These are phyloP conservation scores for Vireo altiloquus DNA, from an alignment of 2,113 vertebrate species.

Conservation along the genomic window DNA sequence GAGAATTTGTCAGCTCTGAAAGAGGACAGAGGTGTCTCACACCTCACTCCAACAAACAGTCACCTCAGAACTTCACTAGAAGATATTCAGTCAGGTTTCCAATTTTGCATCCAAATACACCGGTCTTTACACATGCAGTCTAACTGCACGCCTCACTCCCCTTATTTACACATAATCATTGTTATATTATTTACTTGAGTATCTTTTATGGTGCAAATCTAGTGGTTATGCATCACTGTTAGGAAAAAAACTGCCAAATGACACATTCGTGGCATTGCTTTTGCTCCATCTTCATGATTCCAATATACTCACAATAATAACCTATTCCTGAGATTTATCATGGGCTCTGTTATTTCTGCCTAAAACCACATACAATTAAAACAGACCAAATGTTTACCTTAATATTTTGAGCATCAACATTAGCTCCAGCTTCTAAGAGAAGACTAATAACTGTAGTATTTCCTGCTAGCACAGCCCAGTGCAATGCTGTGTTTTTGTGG, in stretches of 20 bases:
- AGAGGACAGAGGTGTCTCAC: not conserved
- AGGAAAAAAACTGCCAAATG: not conserved
- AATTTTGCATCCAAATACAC: not conserved
- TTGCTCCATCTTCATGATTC: not conserved
- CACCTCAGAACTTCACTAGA: not conserved
- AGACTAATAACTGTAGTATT: slow-evolving; percentile 99
- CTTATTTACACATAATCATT: not conserved
- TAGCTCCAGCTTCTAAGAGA: slow-evolving; percentile 93
- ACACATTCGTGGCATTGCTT: not conserved
- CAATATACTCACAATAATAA: not conserved
- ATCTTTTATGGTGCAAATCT: not conserved
- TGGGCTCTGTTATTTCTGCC: not conserved
- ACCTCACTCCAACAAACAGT: not conserved
- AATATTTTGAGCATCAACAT: slow-evolving; percentile 96
- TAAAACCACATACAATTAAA: not conserved
- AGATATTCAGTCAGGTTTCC: not conserved
- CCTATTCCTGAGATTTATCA: not conserved
- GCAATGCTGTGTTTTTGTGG: slow-evolving; percentile 97
- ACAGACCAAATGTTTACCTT: slow-evolving; percentile 79
- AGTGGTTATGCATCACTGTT: not conserved
- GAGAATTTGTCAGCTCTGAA: not conserved
- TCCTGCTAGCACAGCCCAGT: slow-evolving; percentile 97
- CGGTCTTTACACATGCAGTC: not conserved
- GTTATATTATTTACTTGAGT: not conserved
- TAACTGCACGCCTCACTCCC: not conserved